These are phyloP conservation scores for Urocyon cinereoargenteus DNA, from an alignment of 2,797 vertebrate genomes.

Conservation along the genomic window DNA sequence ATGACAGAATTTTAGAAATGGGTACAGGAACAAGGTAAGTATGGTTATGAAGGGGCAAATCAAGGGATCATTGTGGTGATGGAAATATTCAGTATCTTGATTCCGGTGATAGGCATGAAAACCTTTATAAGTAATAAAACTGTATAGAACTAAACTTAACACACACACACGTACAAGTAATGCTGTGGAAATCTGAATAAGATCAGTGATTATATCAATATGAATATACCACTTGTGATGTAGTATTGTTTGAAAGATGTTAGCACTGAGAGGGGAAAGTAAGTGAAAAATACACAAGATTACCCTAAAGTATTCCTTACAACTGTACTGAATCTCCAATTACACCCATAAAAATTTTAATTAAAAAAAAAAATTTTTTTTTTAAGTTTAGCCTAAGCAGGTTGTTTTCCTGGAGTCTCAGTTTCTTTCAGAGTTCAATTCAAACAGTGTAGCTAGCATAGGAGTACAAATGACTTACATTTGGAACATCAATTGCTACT, in stretches of 20 bases:
- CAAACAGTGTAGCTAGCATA: neutral
- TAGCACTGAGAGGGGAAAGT: neutral
- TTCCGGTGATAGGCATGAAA: too few species aligned
- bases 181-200: neutral
- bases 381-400: neutral
- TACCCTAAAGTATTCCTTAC: neutral
- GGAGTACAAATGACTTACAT: conserved; percentile 88
- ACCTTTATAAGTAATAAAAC: neutral
- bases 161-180: neutral
- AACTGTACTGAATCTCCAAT: neutral
- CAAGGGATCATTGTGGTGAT: neutral
- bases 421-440: conserved; percentile 14
- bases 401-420: neutral
- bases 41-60: neutral
- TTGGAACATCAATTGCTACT: conserved; percentile 96
- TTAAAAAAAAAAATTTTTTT: neutral
- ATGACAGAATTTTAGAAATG: conserved; percentile 36
- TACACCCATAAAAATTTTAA: neutral
- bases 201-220: neutral
- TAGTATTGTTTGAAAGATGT: neutral
- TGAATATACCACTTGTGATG: neutral
- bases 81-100: neutral
- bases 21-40: neutral
- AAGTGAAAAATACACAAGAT: neutral
- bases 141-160: neutral